Evolutionary conservation across 2,113 vertebrate genomes (phyloP).

Genomic region (Hydrochoerus hydrochaeris): DNA sequence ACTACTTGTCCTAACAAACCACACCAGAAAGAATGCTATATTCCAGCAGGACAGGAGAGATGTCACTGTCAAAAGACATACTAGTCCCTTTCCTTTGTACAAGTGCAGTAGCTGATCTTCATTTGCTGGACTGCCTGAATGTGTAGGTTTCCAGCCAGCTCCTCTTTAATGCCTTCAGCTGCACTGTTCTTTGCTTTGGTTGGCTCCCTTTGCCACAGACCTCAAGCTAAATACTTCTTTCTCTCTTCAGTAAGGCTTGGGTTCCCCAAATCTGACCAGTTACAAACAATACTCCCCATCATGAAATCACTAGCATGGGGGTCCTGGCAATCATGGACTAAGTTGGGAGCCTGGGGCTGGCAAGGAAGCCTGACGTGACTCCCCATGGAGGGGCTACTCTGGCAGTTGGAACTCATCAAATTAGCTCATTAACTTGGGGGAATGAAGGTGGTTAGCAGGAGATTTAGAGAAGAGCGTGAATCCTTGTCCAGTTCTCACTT

Average conservation of each 20-base stretch:
- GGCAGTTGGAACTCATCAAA: constrained; percentile 28
- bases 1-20: neutral
- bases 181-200: neutral
- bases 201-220: neutral
- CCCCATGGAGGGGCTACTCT: constrained; percentile 7
- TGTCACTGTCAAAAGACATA: neutral
- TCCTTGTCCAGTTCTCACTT: constrained; percentile 61
- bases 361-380: neutral
- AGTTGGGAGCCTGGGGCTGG: constrained; percentile 31
- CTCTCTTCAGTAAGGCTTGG: neutral
- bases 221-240: neutral
- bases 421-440: constrained; percentile 64
- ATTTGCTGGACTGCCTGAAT: neutral
- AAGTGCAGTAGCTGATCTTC: neutral
- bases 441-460: constrained; percentile 63
- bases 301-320: neutral
- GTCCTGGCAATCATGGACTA: neutral
- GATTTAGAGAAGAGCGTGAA: constrained; percentile 53
- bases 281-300: neutral
- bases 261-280: neutral
- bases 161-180: neutral
- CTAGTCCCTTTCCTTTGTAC: neutral
- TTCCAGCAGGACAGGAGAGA: neutral
- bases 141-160: neutral
- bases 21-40: neutral